Conservation (phyloP, 2,113 vertebrate species). For the Chloebia gouldiae region DNA sequence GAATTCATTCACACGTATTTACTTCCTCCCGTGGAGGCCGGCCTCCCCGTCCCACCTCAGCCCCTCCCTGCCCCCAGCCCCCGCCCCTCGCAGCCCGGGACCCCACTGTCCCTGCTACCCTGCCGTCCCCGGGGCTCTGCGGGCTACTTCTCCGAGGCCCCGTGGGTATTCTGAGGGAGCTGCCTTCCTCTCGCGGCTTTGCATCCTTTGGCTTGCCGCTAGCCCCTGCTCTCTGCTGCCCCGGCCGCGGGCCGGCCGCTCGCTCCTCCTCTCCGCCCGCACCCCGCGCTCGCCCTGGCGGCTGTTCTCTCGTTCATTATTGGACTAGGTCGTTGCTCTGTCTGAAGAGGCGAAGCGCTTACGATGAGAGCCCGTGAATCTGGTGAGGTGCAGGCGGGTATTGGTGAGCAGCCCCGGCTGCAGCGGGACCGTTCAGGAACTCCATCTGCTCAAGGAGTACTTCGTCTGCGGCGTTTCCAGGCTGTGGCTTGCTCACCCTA, state of each 20-base stretch:
- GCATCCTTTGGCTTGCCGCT: not conserved
- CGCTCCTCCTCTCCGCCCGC: not conserved
- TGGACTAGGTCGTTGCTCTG: not conserved
- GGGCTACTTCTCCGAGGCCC: not conserved
- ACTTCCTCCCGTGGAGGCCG: not conserved
- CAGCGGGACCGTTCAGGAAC: not conserved
- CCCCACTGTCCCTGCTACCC: not conserved
- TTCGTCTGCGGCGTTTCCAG: not conserved
- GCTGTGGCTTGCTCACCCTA: not conserved
- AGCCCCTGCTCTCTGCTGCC: not conserved
- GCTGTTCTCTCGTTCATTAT: not conserved
- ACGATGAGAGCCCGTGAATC: rapidly evolving
- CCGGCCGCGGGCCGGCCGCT: not conserved
- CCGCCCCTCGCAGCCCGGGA: no score
- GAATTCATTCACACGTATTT: not conserved
- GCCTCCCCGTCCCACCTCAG: not conserved
- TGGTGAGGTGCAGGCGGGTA: not conserved
- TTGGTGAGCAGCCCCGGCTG: not conserved
- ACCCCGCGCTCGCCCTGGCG: rapidly evolving
- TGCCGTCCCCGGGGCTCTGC: not conserved
- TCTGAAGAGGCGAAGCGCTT: not conserved
- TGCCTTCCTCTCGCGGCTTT: not conserved
- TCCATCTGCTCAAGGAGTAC: not conserved
- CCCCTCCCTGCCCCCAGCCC: no score
- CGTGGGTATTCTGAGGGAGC: no score